phyloP scores from a whole-genome alignment of 2,113 vertebrate species.

The Anarrhichthys ocellatus region DNA sequence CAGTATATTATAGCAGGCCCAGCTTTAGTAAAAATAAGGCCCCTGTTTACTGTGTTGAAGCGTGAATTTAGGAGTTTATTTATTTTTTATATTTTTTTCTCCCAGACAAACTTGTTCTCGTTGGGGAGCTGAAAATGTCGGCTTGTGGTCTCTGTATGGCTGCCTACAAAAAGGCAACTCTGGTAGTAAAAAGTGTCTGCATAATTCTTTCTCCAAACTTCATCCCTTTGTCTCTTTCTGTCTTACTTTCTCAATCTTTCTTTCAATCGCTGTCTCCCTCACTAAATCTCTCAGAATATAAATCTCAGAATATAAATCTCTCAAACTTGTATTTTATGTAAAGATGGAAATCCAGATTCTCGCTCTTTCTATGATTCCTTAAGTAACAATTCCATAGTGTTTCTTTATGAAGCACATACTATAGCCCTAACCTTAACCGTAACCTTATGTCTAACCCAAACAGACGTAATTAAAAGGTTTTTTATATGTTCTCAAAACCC shows the following conservation, averaged over 20 bases:
- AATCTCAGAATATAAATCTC: neutral
- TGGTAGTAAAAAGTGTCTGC: slow-evolving; percentile 62
- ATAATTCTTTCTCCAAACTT: slow-evolving; percentile 43
- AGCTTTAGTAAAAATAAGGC: slow-evolving; percentile 49
- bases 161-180: slow-evolving; percentile 52
- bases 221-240: neutral
- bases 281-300: slow-evolving; percentile 5
- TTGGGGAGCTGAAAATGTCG: slow-evolving; percentile 63
- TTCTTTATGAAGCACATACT: slow-evolving; percentile 62
- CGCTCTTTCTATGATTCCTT: slow-evolving; percentile 17
- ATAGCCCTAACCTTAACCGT: slow-evolving; percentile 63
- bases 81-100: slow-evolving; percentile 34
- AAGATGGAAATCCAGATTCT: slow-evolving; percentile 22
- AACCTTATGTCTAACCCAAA: slow-evolving; percentile 75
- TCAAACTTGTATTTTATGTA: neutral
- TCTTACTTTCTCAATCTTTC: slow-evolving; percentile 29
- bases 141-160: slow-evolving; percentile 65
- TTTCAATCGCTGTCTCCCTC: neutral
- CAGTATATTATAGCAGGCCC: slow-evolving; percentile 30
- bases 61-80: slow-evolving; percentile 52
- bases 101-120: slow-evolving; percentile 74
- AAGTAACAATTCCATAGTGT: slow-evolving; percentile 49
- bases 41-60: slow-evolving; percentile 62
- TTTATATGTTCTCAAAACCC: slow-evolving; percentile 72
- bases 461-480: slow-evolving; percentile 79